These are phyloP conservation scores for Trissoscelio sp. DNA, from an alignment of 2,888 invertebrate genomes.

Conservation along the genomic window DNA sequence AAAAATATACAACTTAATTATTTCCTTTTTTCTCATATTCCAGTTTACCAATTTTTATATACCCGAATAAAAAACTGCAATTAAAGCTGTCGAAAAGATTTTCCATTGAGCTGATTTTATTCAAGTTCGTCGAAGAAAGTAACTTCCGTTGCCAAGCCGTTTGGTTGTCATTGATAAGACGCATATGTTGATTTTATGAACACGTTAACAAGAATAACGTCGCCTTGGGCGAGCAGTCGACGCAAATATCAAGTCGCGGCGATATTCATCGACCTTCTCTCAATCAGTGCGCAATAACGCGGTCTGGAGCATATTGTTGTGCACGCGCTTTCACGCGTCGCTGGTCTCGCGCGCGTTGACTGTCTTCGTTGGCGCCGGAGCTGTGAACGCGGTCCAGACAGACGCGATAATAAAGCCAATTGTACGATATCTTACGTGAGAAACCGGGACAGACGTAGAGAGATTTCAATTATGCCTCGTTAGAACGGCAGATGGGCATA, in stretches of 20 bases:
- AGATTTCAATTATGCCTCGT: slow-evolving; percentile 83
- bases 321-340: slow-evolving; percentile 54
- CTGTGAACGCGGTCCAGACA: slow-evolving; percentile 31
- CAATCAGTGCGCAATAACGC: slow-evolving; percentile 56
- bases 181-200: slow-evolving; percentile 37
- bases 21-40: too few species aligned
- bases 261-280: slow-evolving; percentile 57
- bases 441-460: slow-evolving; percentile 72
- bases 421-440: slow-evolving; percentile 68
- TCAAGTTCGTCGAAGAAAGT: slow-evolving; percentile 12
- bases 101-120: too few species aligned
- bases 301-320: slow-evolving; percentile 57
- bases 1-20: too few species aligned
- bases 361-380: slow-evolving; percentile 42
- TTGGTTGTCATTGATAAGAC: slow-evolving; percentile 47
- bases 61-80: too few species aligned
- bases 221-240: slow-evolving; percentile 31
- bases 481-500: slow-evolving; percentile 82
- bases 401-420: slow-evolving; percentile 71
- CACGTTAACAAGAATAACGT: slow-evolving; percentile 76
- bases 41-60: too few species aligned
- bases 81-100: too few species aligned
- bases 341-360: slow-evolving; percentile 34
- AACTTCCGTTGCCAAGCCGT: slow-evolving; percentile 23
- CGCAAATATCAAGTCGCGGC: slow-evolving; percentile 23